phyloP scores from a whole-genome alignment of 2,113 vertebrate genomes.

The Ptilonorhynchus violaceus region DNA sequence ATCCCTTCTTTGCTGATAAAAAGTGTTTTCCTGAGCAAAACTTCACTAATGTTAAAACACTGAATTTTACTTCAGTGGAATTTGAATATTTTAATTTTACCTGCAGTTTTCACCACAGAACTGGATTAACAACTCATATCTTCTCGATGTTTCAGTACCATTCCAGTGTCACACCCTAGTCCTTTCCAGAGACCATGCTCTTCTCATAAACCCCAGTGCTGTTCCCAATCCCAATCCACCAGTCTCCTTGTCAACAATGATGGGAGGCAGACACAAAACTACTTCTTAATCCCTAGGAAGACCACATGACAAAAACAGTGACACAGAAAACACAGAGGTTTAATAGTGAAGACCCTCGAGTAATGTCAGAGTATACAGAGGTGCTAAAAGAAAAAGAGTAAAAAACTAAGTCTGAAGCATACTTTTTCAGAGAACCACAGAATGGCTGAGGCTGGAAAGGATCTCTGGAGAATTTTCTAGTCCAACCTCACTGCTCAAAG shows the following conservation, averaged over 20 bases:
- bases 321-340: background rate
- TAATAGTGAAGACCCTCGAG: background rate
- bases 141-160: background rate
- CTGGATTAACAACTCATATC: background rate
- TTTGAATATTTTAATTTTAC: background rate
- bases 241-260: background rate
- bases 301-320: background rate
- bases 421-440: background rate
- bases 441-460: background rate
- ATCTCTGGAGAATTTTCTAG: background rate
- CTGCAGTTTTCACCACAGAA: background rate
- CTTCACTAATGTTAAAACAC: background rate
- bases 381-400: background rate
- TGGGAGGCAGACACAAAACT: background rate
- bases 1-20: background rate
- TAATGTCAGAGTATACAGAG: background rate
- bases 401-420: background rate
- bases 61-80: background rate
- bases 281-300: background rate
- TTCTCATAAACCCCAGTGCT: background rate
- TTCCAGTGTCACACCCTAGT: background rate
- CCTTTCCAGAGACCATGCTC: background rate
- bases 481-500: background rate
- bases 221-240: background rate
- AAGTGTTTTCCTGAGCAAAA: background rate